Percentiles rank a stretch among this genome's conserved stretches.
Evolutionary conservation across 2,113 vertebrate genomes (phyloP).

Genomic region (Conger conger): DNA sequence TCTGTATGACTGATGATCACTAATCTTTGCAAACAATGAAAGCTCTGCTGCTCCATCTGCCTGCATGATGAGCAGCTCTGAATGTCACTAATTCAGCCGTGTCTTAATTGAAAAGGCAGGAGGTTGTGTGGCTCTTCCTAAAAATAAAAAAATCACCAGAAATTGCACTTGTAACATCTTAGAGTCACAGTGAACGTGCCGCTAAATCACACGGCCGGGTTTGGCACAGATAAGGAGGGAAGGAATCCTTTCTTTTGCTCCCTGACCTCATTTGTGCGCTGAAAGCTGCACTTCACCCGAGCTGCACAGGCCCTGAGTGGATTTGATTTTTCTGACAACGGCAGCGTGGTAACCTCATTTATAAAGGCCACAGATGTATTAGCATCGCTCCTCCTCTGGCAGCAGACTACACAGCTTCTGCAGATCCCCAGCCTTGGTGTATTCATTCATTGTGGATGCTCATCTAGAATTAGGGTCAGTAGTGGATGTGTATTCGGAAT

Average conservation of each 20-base stretch:
- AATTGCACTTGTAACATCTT: neutral
- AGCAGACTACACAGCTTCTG: neutral
- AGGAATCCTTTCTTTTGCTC: neutral
- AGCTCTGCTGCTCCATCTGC: conserved; percentile 54
- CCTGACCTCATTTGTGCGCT: neutral
- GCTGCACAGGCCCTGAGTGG: neutral
- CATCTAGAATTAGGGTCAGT: conserved; percentile 57
- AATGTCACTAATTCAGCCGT: conserved; percentile 48
- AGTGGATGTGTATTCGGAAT: conserved; percentile 36
- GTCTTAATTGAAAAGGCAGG: conserved; percentile 42
- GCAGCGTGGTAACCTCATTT: conserved; percentile 28
- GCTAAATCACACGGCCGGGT: neutral
- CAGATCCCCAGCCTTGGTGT: neutral
- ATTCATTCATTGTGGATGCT: conserved; percentile 36
- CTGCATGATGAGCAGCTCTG: conserved; percentile 48
- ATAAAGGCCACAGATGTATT: conserved; percentile 41
- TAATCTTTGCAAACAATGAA: conserved; percentile 52
- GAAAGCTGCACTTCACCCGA: conserved; percentile 19
- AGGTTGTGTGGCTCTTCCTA: conserved; percentile 15
- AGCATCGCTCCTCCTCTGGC: neutral
- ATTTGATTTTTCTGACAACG: conserved; percentile 3
- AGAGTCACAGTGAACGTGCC: neutral
- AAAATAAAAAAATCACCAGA: neutral
- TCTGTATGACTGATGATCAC: conserved; percentile 19
- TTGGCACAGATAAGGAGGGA: neutral